Evolutionary conservation across 2,888 invertebrate species (phyloP).

Genomic region (Trichopria drosophilae): DNA sequence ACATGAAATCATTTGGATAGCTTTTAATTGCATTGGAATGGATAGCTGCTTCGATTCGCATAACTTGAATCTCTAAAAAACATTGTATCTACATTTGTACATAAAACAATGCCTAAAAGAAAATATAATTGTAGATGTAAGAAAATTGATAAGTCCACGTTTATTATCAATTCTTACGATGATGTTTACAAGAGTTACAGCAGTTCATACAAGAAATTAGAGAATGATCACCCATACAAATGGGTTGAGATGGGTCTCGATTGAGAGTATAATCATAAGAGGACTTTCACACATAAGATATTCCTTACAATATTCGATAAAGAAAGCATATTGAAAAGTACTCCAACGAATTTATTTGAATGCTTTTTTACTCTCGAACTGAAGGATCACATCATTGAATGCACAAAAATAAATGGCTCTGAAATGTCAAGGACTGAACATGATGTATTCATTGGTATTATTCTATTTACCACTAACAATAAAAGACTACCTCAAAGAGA

Average conservation of each 20-base stretch:
- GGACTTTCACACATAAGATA: not conserved
- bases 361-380: conserved; percentile 11
- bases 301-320: conserved; percentile 1
- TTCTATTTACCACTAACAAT: conserved; percentile 2
- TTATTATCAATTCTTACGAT: conserved; percentile 7
- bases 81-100: conserved; percentile 15
- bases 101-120: conserved; percentile 12
- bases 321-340: conserved; percentile 7
- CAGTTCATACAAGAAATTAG: not conserved
- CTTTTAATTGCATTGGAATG: conserved; percentile 11
- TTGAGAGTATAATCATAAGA: conserved; percentile 3
- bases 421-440: not conserved
- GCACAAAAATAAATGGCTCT: conserved; percentile 4
- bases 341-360: conserved; percentile 14
- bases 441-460: conserved; percentile 9
- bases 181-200: conserved; percentile 1
- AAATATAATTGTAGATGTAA: conserved; percentile 10
- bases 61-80: conserved; percentile 17
- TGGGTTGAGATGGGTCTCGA: no score
- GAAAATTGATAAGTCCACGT: conserved; percentile 5
- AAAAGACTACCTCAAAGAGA: conserved; percentile 16
- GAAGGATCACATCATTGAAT: conserved; percentile 13
- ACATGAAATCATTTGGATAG: conserved; percentile 12
- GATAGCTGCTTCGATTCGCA: conserved; percentile 10
- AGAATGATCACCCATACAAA: conserved; percentile 6